Evolutionary conservation across 2,888 invertebrate species (phyloP), one percentile per base, ranked within the genome.

Genomic region (Ornithoptera alexandrae): DNA sequence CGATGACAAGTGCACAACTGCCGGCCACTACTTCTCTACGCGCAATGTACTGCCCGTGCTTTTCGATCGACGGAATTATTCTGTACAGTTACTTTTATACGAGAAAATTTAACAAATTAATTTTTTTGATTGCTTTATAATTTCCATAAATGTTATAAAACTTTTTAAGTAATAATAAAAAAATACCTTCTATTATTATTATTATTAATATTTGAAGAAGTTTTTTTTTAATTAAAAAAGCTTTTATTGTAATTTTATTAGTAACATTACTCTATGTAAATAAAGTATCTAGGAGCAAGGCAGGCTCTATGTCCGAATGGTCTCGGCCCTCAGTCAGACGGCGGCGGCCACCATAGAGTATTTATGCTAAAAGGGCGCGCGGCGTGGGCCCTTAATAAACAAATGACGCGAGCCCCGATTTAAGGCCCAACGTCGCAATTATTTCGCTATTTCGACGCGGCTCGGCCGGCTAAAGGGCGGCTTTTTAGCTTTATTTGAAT

Each of bases 311-410:
- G 67, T 68, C 56, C 65, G 42, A 18, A 36, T 62, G 62, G 60
- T 62, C 68, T 68, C 30, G 22, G 57, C 56, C 62, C 24, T 65
- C 56, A 57, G 56, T 56, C 39, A 62, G 46, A 46, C 62, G 62
- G 60, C 53, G 24, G 60, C 59, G 36, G 50, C 12, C 65, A 71
- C 67, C 67, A 68, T 69, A 68, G 67, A 74, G 80, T 85, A 86
- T 88, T 89, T 88, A 89, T 87, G 88, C 84, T 89, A 88, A 89
- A 87, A 85, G 84, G 81, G 79, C 78, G 79, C 75, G 82, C 84
- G 81, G 83, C 81, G 75, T 78, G 78, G 84, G 75, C 81, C 83
- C 83, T 85, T 89, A 89, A 89, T 89, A 89, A 89, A 89, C 89
- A 88, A 90, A 89, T 90, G 90, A 89, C 87, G 88, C 82, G 79